phyloP scores from a whole-genome alignment of 2,888 invertebrate species.

The Caenorhabditis sp. region DNA sequence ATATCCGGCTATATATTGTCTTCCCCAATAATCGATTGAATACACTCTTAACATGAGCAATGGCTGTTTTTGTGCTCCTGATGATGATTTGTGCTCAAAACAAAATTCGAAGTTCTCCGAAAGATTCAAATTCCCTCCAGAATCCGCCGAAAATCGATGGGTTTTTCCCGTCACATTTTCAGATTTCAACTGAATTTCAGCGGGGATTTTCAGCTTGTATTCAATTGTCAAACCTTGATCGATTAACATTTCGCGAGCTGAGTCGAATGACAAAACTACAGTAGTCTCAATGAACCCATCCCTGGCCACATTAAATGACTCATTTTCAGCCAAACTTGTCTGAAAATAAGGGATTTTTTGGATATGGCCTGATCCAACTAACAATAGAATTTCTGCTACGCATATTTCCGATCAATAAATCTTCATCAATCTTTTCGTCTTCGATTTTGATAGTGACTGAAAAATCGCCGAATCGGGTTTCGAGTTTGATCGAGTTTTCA shows the following conservation, averaged over 20 bases:
- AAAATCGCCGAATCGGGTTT: not conserved
- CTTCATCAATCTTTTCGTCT: not conserved
- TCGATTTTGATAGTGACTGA: not conserved
- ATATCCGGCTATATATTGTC: slow-evolving; percentile 39
- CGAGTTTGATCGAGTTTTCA: not conserved
- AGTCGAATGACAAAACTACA: slow-evolving; percentile 12
- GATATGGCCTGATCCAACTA: not conserved
- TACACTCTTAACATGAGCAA: slow-evolving; percentile 23
- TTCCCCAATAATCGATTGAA: slow-evolving; percentile 38
- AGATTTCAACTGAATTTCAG: slow-evolving; percentile 8
- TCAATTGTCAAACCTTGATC: slow-evolving; percentile 31
- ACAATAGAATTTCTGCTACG: not conserved
- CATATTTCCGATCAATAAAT: not conserved
- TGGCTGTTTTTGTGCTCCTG: not conserved
- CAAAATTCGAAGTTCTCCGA: slow-evolving; percentile 24
- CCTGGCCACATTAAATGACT: slow-evolving; percentile 14
- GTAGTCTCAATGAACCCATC: slow-evolving; percentile 26
- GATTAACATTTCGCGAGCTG: slow-evolving; percentile 15
- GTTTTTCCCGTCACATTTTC: slow-evolving; percentile 19
- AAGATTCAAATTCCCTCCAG: slow-evolving; percentile 8
- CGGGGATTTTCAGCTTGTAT: slow-evolving; percentile 17
- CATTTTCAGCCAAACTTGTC: slow-evolving; percentile 31
- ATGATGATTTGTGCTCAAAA: slow-evolving; percentile 13
- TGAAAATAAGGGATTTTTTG: slow-evolving; percentile 1
- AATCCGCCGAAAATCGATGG: slow-evolving; percentile 15